A percentile compares a stretch with the other conserved stretches of the same genome.
These are phyloP conservation scores for Mastomys natalensis DNA, from an alignment of 2,113 vertebrate genomes.

Conservation along the genomic window DNA sequence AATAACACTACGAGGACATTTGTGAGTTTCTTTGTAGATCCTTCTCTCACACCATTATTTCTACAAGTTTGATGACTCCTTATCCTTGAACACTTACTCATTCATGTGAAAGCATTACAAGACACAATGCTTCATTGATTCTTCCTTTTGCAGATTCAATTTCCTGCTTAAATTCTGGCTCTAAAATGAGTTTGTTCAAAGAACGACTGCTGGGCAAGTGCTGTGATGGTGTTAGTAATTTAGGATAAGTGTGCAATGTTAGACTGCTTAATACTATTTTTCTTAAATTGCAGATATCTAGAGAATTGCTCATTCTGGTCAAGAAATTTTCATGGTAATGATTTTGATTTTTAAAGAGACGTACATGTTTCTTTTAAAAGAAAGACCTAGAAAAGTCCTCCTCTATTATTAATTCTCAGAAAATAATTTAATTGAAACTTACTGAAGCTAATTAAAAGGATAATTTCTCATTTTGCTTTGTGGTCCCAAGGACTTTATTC, in stretches of 20 bases:
- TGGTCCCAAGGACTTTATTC: slow-evolving; percentile 82
- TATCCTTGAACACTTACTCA: slow-evolving; percentile 79
- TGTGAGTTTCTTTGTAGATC: neutral
- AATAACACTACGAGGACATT: neutral
- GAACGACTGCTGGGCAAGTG: slow-evolving; percentile 74
- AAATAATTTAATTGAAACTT: slow-evolving; percentile 84
- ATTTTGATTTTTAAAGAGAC: slow-evolving; percentile 77
- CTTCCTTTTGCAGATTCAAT: slow-evolving; percentile 70
- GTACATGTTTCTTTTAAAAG: slow-evolving; percentile 75
- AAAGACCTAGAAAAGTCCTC: slow-evolving; percentile 79
- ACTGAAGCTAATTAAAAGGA: slow-evolving; percentile 82
- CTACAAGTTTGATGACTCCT: slow-evolving; percentile 73
- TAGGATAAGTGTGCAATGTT: slow-evolving; percentile 64
- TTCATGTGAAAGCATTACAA: slow-evolving; percentile 78
- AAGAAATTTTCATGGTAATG: slow-evolving; percentile 75
- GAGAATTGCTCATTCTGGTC: slow-evolving; percentile 76
- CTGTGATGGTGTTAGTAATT: slow-evolving; percentile 73
- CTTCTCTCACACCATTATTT: neutral
- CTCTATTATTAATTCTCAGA: slow-evolving; percentile 81
- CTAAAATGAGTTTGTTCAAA: slow-evolving; percentile 54
- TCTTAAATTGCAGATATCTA: slow-evolving; percentile 75
- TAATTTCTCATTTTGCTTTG: slow-evolving; percentile 83
- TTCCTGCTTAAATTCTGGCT: slow-evolving; percentile 70
- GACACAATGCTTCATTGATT: slow-evolving; percentile 71
- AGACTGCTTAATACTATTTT: slow-evolving; percentile 78